A percentile compares a stretch with the other conserved stretches of the same genome.
phyloP scores from a whole-genome alignment of 2,113 vertebrate genomes.

The Suncus etruscus region DNA sequence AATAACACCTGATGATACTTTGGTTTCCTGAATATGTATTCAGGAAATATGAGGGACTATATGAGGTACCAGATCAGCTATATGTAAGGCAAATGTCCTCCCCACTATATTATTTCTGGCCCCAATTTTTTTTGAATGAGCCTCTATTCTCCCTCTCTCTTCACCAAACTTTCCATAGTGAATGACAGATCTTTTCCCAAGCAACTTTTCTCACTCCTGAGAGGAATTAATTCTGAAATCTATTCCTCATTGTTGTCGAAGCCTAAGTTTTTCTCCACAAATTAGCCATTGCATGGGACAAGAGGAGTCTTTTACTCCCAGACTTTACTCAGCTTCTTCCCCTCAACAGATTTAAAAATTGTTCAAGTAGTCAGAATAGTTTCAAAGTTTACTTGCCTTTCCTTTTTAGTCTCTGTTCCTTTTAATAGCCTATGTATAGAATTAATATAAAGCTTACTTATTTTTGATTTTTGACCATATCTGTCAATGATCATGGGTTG shows the following conservation, averaged over 20 bases:
- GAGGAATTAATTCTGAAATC: not conserved
- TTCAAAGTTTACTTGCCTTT: slow-evolving; percentile 22
- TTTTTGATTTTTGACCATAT: too few species aligned
- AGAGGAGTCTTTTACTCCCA: not conserved
- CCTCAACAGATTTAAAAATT: not conserved
- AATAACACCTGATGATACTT: too few species aligned
- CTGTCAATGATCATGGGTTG: too few species aligned
- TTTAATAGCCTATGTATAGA: slow-evolving; percentile 20
- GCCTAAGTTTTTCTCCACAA: not conserved
- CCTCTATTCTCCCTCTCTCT: not conserved
- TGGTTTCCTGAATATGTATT: too few species aligned
- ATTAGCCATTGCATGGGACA: not conserved
- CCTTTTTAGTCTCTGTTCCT: not conserved
- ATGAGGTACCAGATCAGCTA: too few species aligned
- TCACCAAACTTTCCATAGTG: not conserved
- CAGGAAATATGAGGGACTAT: too few species aligned
- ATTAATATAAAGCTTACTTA: too few species aligned
- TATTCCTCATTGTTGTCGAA: rapidly evolving
- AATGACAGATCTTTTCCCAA: not conserved
- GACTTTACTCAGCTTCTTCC: not conserved
- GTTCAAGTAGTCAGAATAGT: not conserved
- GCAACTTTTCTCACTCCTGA: not conserved
- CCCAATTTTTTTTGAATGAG: not conserved
- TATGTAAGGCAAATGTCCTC: too few species aligned
- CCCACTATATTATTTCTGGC: too few species aligned